Conservation (phyloP, 2,113 vertebrate genomes). For the Nicator chloris region DNA sequence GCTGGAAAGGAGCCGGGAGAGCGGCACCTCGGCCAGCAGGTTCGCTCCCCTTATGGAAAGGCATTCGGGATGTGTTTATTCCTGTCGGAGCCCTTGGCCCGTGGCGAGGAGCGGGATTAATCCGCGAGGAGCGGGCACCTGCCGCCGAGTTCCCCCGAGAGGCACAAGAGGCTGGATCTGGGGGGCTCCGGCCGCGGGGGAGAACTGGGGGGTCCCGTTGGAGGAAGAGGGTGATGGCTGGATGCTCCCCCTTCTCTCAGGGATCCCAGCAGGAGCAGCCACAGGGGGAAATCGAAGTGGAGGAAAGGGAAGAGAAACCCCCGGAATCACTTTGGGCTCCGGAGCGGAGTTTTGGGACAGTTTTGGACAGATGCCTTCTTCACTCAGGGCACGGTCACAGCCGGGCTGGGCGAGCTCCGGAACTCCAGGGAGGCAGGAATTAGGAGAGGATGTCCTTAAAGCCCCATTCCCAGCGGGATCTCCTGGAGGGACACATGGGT, state of each 20-base stretch:
- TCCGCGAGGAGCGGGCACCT: background rate
- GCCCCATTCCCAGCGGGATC: background rate
- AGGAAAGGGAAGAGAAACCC: background rate
- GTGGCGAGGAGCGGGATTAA: background rate
- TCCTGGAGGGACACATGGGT: fast-evolving
- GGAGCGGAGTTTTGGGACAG: background rate
- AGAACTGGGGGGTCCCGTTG: fast-evolving
- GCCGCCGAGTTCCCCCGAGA: background rate
- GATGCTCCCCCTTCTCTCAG: fast-evolving
- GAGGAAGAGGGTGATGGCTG: background rate
- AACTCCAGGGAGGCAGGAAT: background rate
- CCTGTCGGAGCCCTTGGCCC: background rate
- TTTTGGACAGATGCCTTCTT: too few species aligned
- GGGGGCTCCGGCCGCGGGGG: background rate
- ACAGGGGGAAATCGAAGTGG: background rate
- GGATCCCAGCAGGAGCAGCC: background rate
- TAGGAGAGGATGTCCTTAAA: background rate
- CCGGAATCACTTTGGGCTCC: fast-evolving
- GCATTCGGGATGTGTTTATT: constrained; percentile 20
- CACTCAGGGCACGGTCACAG: background rate
- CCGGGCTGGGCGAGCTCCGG: background rate
- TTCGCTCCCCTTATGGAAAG: constrained; percentile 50
- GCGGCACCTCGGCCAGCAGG: background rate
- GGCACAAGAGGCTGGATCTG: background rate
- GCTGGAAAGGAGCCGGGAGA: background rate